A percentile compares a stretch with the other conserved stretches of the same genome.
phyloP scores from a whole-genome alignment of 2,113 vertebrate species.

The Phalacrocorax carbo region DNA sequence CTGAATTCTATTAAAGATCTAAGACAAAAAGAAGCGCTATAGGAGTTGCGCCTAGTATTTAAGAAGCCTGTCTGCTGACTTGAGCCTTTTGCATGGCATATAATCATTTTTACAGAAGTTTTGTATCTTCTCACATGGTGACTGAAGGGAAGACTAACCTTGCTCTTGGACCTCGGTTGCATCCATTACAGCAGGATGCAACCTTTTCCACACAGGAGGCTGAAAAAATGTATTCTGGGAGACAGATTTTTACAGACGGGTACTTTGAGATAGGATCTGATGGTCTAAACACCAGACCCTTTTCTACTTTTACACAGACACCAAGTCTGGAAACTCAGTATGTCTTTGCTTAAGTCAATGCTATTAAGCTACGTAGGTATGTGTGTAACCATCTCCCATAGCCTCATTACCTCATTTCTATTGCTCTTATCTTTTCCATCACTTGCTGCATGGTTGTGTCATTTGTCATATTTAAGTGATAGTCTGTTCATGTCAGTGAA shows the following conservation, averaged over 20 bases:
- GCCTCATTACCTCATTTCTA: background rate
- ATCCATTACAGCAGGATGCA: rapidly evolving
- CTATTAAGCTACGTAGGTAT: background rate
- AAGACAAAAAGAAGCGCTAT: background rate
- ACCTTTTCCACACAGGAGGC: background rate
- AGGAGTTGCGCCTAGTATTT: rapidly evolving
- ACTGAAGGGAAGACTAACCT: background rate
- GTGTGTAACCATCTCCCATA: too few species aligned
- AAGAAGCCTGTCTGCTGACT: background rate
- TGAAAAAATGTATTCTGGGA: background rate
- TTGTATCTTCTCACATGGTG: background rate
- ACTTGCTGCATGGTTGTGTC: rapidly evolving
- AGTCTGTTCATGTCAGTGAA: too few species aligned
- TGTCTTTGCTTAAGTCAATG: background rate
- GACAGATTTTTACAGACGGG: background rate
- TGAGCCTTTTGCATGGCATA: background rate
- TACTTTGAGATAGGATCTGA: background rate
- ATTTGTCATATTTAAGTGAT: background rate
- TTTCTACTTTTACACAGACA: background rate
- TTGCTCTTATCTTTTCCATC: background rate
- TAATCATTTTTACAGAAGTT: background rate
- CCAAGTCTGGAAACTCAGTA: background rate
- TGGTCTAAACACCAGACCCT: background rate
- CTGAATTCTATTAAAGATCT: background rate
- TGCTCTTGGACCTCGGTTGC: rapidly evolving